Base-by-base conservation (phyloP, 53 echinoderm and acorn worm genomes). In the Zoroaster sp. region DNA sequence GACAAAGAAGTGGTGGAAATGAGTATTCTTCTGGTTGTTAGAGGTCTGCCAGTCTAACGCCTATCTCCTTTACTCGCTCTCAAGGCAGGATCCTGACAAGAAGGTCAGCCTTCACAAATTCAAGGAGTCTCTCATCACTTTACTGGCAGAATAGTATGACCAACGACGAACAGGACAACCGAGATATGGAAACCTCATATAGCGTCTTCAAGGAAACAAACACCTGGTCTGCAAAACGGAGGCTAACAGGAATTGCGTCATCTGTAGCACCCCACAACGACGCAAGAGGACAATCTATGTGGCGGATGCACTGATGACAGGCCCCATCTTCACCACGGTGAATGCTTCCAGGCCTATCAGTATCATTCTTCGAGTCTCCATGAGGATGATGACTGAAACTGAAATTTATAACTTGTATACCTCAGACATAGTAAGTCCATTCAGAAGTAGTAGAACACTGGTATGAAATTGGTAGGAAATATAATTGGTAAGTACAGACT, bases 1-100 rank as follows among this genome's bases (percentile, higher is more conserved):
- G 70, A 89, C 73, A 14, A 82, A 82, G 30, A 82, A 82, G 30
- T 55, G 73, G 89, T 89, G 82, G 89, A 89, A 89, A 72, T 2
- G 73, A n/a, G 35, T 89, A 32, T 82, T 89, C 41, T 28, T 89
- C 9, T 81, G 89, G 89, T 54, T 89, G 33, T 72, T 89, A 32
- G 72, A 89, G 40, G 71, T 89, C 21, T 89, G 89, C 42, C 81
- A 81, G 55, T 14, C 80, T 37, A 89, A 89, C 35, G 89, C 80
- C 30, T 89, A 89, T 28, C 69, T 89, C 37, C 63, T 89, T 36
- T 49, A 80, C 44, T 49, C 69, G 5, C 72, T 89, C 35, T 70
- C 89, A 69, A 45, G 72, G 21, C 36, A 30, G 2, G 35, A 51
- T 39, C 43, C 30, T 42, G 69, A 80, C 31, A 14, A 36, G n/a